Conservation (phyloP, 2,113 vertebrate genomes). For the Scortum barcoo region DNA sequence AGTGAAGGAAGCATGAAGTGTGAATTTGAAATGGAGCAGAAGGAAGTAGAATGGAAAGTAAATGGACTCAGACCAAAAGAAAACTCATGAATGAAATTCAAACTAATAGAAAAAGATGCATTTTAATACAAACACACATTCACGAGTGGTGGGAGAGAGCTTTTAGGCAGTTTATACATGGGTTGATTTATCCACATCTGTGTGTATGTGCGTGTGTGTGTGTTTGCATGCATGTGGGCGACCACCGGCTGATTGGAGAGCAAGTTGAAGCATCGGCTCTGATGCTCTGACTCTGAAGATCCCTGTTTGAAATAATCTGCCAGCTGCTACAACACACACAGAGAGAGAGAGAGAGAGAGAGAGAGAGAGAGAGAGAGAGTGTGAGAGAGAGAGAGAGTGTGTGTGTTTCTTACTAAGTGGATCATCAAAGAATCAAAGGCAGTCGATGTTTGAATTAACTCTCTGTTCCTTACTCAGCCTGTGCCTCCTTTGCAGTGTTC, state of each 20-base stretch:
- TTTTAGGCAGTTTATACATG: conserved; percentile 23
- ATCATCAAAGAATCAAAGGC: conserved; percentile 68
- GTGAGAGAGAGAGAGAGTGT: no score
- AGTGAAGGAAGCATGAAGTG: background rate
- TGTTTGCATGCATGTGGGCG: conserved; percentile 17
- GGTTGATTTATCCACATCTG: background rate
- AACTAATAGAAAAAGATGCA: background rate
- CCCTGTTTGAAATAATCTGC: conserved; percentile 46
- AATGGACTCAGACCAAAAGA: background rate
- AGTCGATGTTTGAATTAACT: conserved; percentile 57
- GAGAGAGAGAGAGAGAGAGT: no score
- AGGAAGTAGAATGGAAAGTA: conserved; percentile 3
- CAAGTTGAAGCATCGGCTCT: conserved; percentile 42
- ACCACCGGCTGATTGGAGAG: conserved; percentile 28
- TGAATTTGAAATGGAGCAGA: conserved; percentile 26
- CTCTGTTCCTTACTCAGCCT: conserved; percentile 42
- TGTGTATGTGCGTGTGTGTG: conserved; percentile 24
- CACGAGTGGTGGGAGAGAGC: background rate
- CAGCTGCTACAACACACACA: conserved; percentile 13
- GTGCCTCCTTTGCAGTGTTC: conserved; percentile 40
- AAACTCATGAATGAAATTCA: conserved; percentile 32
- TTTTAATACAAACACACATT: background rate
- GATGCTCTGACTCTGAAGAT: conserved; percentile 44
- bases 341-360: no score
- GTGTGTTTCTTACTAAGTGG: conserved; percentile 28